Conservation (phyloP, 1,140 invertebrate species). For the Hirudo medicinalis region DNA sequence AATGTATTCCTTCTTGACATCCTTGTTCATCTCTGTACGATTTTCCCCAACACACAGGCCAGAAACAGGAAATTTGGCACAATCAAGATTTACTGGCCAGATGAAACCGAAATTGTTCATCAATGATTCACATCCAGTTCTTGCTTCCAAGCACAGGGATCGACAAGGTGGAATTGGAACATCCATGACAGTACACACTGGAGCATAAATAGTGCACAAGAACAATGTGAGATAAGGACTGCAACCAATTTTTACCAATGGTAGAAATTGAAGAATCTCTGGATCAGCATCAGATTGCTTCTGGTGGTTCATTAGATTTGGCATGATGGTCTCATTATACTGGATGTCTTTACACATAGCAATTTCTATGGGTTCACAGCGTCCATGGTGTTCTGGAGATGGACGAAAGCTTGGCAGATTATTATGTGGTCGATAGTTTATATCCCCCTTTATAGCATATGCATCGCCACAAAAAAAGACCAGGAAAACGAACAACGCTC, state of each 20-base stretch:
- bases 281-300: constrained; percentile 87
- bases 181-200: constrained; percentile 73
- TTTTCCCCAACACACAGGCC: constrained; percentile 78
- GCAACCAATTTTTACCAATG: constrained; percentile 89
- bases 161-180: constrained; percentile 78
- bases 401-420: constrained; percentile 15
- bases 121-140: constrained; percentile 66
- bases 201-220: constrained; percentile 85
- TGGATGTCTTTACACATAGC: constrained; percentile 77
- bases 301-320: constrained; percentile 78
- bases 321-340: constrained; percentile 92
- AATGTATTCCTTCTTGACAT: background rate
- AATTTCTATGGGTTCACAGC: constrained; percentile 80
- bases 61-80: constrained; percentile 69
- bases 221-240: constrained; percentile 86
- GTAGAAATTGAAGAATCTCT: constrained; percentile 83
- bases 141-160: constrained; percentile 43
- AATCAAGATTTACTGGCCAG: constrained; percentile 87
- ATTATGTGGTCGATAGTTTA: background rate
- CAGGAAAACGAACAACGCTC: too few species aligned
- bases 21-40: constrained; percentile 43
- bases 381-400: constrained; percentile 45
- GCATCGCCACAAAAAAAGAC: too few species aligned
- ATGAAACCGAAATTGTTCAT: constrained; percentile 83
- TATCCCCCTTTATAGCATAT: too few species aligned